Conservation (phyloP, 2,888 invertebrate genomes). For the Empis stercorea region DNA sequence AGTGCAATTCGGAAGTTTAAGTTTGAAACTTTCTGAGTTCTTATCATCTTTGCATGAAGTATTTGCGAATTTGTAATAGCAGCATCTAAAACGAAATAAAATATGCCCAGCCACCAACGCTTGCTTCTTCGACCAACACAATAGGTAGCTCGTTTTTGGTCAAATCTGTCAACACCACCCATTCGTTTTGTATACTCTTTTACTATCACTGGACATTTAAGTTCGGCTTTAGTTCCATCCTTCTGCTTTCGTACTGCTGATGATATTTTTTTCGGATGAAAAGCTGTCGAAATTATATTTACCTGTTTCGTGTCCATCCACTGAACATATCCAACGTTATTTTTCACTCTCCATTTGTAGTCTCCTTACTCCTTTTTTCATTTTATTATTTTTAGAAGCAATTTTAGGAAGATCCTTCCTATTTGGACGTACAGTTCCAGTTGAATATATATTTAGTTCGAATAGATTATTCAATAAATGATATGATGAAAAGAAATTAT, state of each 20-base stretch:
- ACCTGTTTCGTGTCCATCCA: background rate
- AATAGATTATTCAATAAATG: background rate
- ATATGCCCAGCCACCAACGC: slow-evolving; percentile 9
- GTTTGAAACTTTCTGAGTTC: background rate
- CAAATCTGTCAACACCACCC: slow-evolving; percentile 11
- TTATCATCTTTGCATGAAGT: background rate
- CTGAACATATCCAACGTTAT: background rate
- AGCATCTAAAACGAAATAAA: slow-evolving; percentile 13
- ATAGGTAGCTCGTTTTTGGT: slow-evolving; percentile 7
- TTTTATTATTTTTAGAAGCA: background rate
- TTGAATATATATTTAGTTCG: background rate
- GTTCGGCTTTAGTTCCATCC: background rate
- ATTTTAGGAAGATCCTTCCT: background rate
- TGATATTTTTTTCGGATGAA: background rate
- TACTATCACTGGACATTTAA: slow-evolving; percentile 7
- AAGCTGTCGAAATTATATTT: background rate
- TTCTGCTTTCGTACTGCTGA: background rate
- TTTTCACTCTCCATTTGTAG: background rate
- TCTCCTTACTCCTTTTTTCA: background rate
- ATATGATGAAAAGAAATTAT: slow-evolving; percentile 3
- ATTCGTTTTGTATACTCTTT: slow-evolving; percentile 8
- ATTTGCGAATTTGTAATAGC: slow-evolving; percentile 5
- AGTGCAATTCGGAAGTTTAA: background rate
- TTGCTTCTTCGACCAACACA: slow-evolving; percentile 7
- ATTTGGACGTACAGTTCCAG: background rate